Conservation (phyloP, 2,113 vertebrate species). For the Telmatochromis brichardi region DNA sequence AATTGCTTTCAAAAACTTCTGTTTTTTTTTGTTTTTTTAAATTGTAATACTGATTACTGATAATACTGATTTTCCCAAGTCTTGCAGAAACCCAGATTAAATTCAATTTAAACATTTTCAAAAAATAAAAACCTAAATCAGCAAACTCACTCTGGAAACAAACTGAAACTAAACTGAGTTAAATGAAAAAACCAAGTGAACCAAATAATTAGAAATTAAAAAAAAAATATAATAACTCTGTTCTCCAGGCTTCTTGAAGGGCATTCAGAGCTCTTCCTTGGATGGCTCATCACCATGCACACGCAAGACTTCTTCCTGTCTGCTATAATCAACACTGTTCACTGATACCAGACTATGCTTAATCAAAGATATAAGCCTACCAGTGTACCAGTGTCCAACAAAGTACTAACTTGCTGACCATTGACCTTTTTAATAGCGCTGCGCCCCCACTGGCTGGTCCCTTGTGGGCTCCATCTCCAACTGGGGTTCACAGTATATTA, state of each 20-base stretch:
- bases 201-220: neutral
- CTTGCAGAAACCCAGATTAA: neutral
- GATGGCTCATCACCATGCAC: neutral
- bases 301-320: neutral
- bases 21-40: fast-evolving
- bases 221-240: neutral
- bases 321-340: neutral
- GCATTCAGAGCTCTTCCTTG: neutral
- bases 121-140: fast-evolving
- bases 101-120: neutral
- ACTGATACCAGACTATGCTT: neutral
- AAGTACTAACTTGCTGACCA: neutral
- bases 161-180: neutral
- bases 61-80: neutral
- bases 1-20: neutral
- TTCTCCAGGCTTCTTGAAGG: neutral
- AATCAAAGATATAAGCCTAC: neutral
- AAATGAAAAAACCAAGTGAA: neutral
- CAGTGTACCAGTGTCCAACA: neutral
- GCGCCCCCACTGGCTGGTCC: neutral
- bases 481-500: fast-evolving
- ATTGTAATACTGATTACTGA: neutral
- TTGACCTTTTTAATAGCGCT: neutral
- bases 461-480: neutral
- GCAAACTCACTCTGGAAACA: neutral